Conservation (phyloP, 2,888 invertebrate species). For the Netelia melanura region DNA sequence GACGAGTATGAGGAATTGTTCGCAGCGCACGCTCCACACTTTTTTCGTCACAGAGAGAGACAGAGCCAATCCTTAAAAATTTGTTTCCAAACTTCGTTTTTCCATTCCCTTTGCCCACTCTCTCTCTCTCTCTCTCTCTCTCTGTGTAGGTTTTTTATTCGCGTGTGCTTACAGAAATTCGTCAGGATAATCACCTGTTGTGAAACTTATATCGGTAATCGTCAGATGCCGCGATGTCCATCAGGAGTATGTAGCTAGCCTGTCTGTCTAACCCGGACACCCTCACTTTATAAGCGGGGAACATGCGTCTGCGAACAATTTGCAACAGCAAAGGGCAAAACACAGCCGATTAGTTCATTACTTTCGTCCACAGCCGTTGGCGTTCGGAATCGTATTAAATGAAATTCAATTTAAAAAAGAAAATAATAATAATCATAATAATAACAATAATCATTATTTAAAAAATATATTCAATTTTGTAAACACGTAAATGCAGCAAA, state of each 20-base stretch:
- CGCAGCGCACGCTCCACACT: slow-evolving; percentile 81
- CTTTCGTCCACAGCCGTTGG: slow-evolving; percentile 73
- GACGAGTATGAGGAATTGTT: slow-evolving; percentile 81
- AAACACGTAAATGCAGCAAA: slow-evolving; percentile 5
- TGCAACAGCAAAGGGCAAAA: slow-evolving; percentile 81
- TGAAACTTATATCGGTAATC: slow-evolving; percentile 98
- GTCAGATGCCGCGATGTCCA: slow-evolving; percentile 98
- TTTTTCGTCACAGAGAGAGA: slow-evolving; percentile 44
- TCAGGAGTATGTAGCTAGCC: slow-evolving; percentile 98
- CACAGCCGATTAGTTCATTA: slow-evolving; percentile 77
- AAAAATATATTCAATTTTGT: slow-evolving; percentile 15
- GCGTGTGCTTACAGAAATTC: slow-evolving; percentile 60
- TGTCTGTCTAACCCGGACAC: slow-evolving; percentile 98
- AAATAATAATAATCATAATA: too few relatives aligned
- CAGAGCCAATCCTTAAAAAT: slow-evolving; percentile 3
- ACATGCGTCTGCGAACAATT: slow-evolving; percentile 94
- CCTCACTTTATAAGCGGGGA: slow-evolving; percentile 98
- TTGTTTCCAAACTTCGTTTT: slow-evolving; percentile 20
- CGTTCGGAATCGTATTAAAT: slow-evolving; percentile 50
- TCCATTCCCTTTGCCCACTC: not conserved
- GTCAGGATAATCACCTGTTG: slow-evolving; percentile 90
- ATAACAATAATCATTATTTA: not conserved
- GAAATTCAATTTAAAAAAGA: slow-evolving; percentile 3
- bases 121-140: slow-evolving; percentile 29
- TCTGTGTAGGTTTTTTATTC: slow-evolving; percentile 23